Base-by-base conservation (phyloP, 2,888 invertebrate species). In the Nymphalis urticae region DNA sequence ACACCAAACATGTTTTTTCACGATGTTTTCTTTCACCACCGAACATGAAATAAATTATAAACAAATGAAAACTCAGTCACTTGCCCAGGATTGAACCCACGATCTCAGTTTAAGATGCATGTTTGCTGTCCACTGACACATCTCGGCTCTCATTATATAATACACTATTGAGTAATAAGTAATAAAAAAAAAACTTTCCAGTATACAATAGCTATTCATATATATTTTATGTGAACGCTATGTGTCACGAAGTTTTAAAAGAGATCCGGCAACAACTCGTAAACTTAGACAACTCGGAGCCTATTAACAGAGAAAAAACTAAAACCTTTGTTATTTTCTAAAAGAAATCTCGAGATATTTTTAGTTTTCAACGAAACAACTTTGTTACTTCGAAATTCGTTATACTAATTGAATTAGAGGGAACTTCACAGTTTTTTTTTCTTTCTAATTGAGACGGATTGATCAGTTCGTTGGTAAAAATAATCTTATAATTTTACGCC, bases 371-470 rank as follows among this genome's bases (percentile, higher is more conserved):
- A 53, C 24, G 58, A 56, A 69, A 69, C 61, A 65, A 63, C 17
- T 56, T 56, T 56, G 53, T 63, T 63, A 10, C 48, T 19, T 48
- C 62, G 48, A 67, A 70, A 67, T 70, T 62, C 36, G 67, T 65
- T 64, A 21, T 48, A 42, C 27, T 70, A 72, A 72, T 72, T 70
- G 62, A 70, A 72, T 72, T 70, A 72, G 56, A 54, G 13, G 7
- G 48, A 24, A 24, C 48, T 64, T 48, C 54, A 67, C 65, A 62
- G 50, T 68, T 69, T 70, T 42, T n/a, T 32, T 32, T 42, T 42
- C 4, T 66, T 63, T 56, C 65, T 70, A 68, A 72, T 68, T 65
- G 68, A 72, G 68, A 72, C 51, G 67, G 65, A 72, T 70, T 59
- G 70, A 72, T 66, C 56, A 21, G 66, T 48, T 62, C 62, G 42